Evolutionary conservation across 2,113 vertebrate species (phyloP), one percentile per base, ranked within the genome.

Genomic region (Tachysurus vachellii): DNA sequence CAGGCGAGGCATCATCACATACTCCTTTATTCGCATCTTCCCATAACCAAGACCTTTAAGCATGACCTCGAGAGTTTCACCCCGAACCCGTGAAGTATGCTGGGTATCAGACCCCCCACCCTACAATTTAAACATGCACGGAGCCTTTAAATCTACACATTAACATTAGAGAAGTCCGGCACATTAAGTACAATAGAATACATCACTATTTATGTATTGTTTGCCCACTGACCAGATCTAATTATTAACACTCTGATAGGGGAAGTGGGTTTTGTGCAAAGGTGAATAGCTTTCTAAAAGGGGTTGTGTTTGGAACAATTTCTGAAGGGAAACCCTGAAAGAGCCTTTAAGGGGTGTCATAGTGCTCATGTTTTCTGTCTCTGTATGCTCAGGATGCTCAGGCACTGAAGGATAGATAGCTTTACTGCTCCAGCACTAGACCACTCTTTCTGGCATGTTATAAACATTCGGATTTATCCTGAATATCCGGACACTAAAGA

Each of bases 21-120:
- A n/a, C 56, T 61, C 44, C 77, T 87, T 87, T 87, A 83, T 76
- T 70, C 73, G n/a, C 31, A 54, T 79, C 36, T 87, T 50, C 23
- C 42, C 28, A 47, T 75, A 59, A 85, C 61, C 54, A 61, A 57
- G 54, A 28, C 19, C 66, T 84, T 71, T 64, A 75, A 64, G n/a
- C 56, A 8, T 82, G 57, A 76, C 42, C 66, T 73, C 50, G 36
- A 50, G 66, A 76, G 70, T 56, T 44, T 14, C 11, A 53, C 44
- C 59, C 42, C 53, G 44, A 57, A 77, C 57, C 47, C 23, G 66
- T 71, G 26, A 14, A 44, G 71, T 56, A 64, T 36, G 44, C 31
- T 53, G 68, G 42, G 56, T 47, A 61, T 16, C 57, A 57, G 12
- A 54, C 86, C 68, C 70, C 36, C 19, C 75, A 57, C 16, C 10